A percentile compares a stretch with the other conserved stretches of the same genome.
Conservation (phyloP, 1,140 invertebrate species). For the Drosophila repletoides region DNA sequence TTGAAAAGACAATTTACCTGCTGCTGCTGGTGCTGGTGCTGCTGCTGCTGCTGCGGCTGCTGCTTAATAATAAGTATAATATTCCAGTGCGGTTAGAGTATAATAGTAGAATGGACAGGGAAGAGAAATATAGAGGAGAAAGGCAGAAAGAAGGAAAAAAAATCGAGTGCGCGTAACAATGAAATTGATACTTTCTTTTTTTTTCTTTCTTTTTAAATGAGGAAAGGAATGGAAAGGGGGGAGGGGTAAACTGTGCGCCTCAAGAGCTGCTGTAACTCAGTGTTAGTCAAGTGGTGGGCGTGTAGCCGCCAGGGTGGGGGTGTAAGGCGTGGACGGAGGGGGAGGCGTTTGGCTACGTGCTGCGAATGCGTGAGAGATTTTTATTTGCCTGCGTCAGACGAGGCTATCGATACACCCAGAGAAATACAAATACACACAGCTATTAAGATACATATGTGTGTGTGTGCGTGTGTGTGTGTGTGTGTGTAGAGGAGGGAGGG, state of each 20-base stretch:
- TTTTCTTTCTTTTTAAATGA: conserved; percentile 56
- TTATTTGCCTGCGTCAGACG: conserved; percentile 63
- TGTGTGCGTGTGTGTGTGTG: conserved; percentile 16
- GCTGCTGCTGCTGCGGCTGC: too few species aligned
- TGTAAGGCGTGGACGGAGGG: not conserved
- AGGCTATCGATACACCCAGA: conserved; percentile 63
- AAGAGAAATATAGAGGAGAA: not conserved
- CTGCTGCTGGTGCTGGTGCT: too few species aligned
- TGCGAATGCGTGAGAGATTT: conserved; percentile 78
- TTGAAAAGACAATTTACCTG: too few species aligned
- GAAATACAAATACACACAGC: conserved; percentile 13
- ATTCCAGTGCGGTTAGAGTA: too few species aligned
- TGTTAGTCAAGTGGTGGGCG: conserved; percentile 54
- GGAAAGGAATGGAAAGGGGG: conserved; percentile 1
- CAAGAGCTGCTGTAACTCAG: conserved; percentile 53
- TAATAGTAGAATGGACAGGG: not conserved
- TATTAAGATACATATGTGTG: conserved; percentile 20
- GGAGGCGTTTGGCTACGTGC: conserved; percentile 66
- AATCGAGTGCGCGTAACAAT: conserved; percentile 77
- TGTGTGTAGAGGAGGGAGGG: not conserved
- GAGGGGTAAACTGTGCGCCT: conserved; percentile 49
- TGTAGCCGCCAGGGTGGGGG: not conserved
- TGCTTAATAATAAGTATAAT: conserved; percentile 21
- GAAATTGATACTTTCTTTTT: conserved; percentile 71
- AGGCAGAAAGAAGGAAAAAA: conserved; percentile 23